A percentile compares a stretch with the other conserved stretches of the same genome.
phyloP scores from a whole-genome alignment of 2,113 vertebrate genomes.

The Tragelaphus scriptus region DNA sequence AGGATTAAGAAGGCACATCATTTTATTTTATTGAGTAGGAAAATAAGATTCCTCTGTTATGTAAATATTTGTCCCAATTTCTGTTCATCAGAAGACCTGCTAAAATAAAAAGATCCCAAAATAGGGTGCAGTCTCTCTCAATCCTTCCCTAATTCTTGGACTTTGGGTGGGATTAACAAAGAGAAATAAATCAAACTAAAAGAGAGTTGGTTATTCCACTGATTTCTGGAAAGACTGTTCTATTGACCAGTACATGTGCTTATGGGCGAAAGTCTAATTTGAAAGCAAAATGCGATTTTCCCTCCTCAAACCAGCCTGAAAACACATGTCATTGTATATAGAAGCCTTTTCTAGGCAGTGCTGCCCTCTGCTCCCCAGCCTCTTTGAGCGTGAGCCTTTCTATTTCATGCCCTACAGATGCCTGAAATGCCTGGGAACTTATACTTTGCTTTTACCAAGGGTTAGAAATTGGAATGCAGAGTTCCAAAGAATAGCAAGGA shows the following conservation, averaged over 20 bases:
- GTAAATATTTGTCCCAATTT: neutral
- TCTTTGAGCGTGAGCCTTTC: slow-evolving; percentile 44
- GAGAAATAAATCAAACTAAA: neutral
- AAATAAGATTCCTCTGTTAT: neutral
- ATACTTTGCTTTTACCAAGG: slow-evolving; percentile 34
- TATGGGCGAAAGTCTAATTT: neutral
- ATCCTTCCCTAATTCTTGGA: neutral
- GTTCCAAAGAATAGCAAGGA: neutral
- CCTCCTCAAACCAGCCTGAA: neutral
- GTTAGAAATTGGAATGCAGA: slow-evolving; percentile 40
- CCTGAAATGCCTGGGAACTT: slow-evolving; percentile 47
- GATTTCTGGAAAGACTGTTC: slow-evolving; percentile 9
- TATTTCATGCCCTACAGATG: neutral
- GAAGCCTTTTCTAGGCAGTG: neutral
- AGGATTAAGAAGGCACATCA: neutral
- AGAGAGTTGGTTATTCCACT: neutral
- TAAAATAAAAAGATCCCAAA: neutral
- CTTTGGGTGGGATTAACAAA: neutral
- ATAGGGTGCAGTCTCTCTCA: neutral
- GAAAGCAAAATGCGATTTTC: slow-evolving; percentile 15
- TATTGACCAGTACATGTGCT: neutral
- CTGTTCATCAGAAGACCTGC: neutral
- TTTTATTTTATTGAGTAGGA: neutral
- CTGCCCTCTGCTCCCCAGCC: neutral
- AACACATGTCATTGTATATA: neutral